These are phyloP conservation scores for Poicephalus gulielmi DNA, from an alignment of 2,113 vertebrate genomes.

Conservation along the genomic window DNA sequence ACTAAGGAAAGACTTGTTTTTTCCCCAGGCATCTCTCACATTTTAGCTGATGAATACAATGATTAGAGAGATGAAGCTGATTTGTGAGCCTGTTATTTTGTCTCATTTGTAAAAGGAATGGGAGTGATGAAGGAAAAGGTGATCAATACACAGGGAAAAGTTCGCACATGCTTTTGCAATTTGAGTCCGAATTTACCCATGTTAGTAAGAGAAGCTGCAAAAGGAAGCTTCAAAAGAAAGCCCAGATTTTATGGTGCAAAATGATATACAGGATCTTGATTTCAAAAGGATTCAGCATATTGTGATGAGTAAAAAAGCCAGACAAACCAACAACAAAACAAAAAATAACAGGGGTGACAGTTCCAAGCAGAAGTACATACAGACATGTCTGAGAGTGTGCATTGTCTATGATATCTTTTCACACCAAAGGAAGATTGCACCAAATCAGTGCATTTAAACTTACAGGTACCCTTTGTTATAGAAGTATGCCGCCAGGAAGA, in stretches of 20 bases:
- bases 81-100: not conserved
- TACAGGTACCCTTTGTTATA: not conserved
- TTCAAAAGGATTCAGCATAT: not conserved
- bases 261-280: not conserved
- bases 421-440: not conserved
- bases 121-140: not conserved
- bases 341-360: not conserved
- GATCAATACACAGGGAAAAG: not conserved
- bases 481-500: not conserved
- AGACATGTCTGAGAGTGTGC: not conserved
- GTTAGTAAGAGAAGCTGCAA: not conserved
- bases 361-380: not conserved
- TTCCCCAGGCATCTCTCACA: not conserved
- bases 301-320: not conserved
- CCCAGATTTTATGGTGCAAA: not conserved
- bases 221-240: not conserved
- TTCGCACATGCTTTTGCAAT: not conserved
- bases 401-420: not conserved
- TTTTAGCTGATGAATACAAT: not conserved
- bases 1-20: not conserved
- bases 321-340: not conserved
- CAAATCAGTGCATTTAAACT: not conserved
- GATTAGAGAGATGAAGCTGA: not conserved
- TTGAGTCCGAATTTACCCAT: not conserved
- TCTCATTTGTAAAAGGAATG: not conserved